Conservation (phyloP, 2,888 invertebrate species). For the Lithophane ornitopus region DNA sequence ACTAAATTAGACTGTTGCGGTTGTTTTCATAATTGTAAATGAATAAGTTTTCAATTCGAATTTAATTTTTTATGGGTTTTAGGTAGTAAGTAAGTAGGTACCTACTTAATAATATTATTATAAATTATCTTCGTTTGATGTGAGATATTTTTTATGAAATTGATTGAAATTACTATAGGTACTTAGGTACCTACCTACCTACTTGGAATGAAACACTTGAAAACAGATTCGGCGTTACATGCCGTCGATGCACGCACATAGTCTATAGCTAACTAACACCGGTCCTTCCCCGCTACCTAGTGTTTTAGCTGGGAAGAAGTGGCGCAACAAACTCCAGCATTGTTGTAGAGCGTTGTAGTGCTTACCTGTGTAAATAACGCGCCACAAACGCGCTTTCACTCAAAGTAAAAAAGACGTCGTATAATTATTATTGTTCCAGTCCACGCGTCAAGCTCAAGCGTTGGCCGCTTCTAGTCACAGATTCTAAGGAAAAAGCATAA, state of each 20-base stretch:
- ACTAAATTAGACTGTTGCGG: neutral
- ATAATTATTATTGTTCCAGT: neutral
- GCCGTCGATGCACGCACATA: neutral
- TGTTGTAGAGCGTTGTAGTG: no score
- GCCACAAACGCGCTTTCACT: neutral
- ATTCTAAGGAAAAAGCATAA: neutral
- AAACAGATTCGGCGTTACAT: neutral
- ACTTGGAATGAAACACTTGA: neutral
- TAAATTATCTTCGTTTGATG: slow-evolving; percentile 5
- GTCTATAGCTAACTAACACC: no score
- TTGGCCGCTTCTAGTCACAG: neutral
- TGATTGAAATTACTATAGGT: neutral
- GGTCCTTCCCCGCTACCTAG: no score
- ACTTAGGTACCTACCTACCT: neutral
- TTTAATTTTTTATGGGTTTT: neutral
- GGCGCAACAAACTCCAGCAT: no score
- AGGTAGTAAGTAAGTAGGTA: neutral
- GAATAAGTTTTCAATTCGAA: neutral
- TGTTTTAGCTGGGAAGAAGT: no score
- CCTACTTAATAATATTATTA: neutral
- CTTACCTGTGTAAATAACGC: neutral
- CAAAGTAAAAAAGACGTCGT: neutral
- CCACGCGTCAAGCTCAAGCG: neutral
- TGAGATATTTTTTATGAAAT: neutral
- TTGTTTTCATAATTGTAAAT: neutral